Evolutionary conservation across 2,113 vertebrate species (phyloP), one percentile per base, ranked within the genome.

Genomic region (Lampris megalopsis): DNA sequence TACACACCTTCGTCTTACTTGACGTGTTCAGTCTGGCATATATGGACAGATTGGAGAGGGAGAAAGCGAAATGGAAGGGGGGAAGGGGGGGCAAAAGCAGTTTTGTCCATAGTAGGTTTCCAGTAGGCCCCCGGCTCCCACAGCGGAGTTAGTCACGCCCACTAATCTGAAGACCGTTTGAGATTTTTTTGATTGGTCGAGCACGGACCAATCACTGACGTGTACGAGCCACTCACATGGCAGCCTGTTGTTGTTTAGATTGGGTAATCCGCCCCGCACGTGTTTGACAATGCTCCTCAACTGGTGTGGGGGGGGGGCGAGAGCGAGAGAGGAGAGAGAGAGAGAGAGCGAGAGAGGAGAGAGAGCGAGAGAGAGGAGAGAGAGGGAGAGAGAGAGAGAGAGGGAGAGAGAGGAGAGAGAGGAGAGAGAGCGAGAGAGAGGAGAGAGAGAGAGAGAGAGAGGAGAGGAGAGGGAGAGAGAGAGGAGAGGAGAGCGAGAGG

Each of bases 191-290:
- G 63, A 90, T 91, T 92, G 88, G 85, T 73, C 35, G 37, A 9
- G 6, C 60, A 61, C 37, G 47, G 59, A 13, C 92, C 85, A 90
- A 79, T 92, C 68, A 54, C 10, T n/a, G 47, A 5, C 45, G 37
- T 58, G 24, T 6, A 38, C 6, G 38, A 42, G 50, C 43, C 35
- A 3, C 61, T 89, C 88, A 90, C 87, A 47, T 89, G 89, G 82
- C 90, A 82, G 72, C 43, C 68, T 71, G 85, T 65, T 84, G 86
- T 80, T 75, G 50, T 42, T 40, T 38, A 54, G 79, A 81, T 92
- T 94, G 87, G 75, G 80, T 92, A 93, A 94, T 64, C 0, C 8
- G 1, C 5, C 2, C 1, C 4, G 71, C 92, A 93, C 91, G 78
- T 92, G 91, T 76, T 64, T 9, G 50, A 9, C 85, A 90, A 90